Evolutionary conservation across 2,113 vertebrate genomes (phyloP), one percentile per base, ranked within the genome.

Genomic region (Mus spicilegus): DNA sequence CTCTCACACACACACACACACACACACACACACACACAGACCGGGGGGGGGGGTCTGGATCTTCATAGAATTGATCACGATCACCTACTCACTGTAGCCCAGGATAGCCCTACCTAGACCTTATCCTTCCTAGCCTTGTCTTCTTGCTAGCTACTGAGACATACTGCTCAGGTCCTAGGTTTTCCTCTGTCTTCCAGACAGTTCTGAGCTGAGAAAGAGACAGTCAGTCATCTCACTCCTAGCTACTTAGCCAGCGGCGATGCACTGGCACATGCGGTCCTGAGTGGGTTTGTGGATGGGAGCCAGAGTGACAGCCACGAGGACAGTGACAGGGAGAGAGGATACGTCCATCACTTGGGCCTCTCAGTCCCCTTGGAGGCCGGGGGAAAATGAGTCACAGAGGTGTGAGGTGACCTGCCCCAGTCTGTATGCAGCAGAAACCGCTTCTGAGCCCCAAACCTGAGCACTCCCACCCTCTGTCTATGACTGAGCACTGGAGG

Each of bases 31-130:
- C 13, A 77, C 12, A 12, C 51, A 80, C 19, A 81, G 51, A 56
- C 19, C n/a, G 51, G n/a, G 51, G 61, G 4, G 0, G 0, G 16
- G 73, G n/a, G 7, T 1, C 30, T 0, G 1, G 51, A 89, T 3
- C 17, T 58, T 39, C 13, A n/a, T 20, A 4, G 20, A 70, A 28
- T 20, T 65, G 42, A 30, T 75, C 33, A 24, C 7, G 56, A 65
- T 30, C 39, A 65, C 26, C 56, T 39, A 14, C 88, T 69, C 42
- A 36, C 46, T 61, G 42, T n/a, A 51, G 39, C 36, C 58, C 39
- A 13, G 76, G 69, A 46, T 14, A 67, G 39, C 56, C 56, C 86
- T 22, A 24, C 17, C 65, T 30, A n/a, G 51, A 89, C 30, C 28
- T 87, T 0, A 0, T 39, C 56, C 51, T 89, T 42, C 3, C 1